Evolutionary conservation across 2,113 vertebrate genomes (phyloP), one percentile per base, ranked within the genome.

Genomic region (Menura novaehollandiae): DNA sequence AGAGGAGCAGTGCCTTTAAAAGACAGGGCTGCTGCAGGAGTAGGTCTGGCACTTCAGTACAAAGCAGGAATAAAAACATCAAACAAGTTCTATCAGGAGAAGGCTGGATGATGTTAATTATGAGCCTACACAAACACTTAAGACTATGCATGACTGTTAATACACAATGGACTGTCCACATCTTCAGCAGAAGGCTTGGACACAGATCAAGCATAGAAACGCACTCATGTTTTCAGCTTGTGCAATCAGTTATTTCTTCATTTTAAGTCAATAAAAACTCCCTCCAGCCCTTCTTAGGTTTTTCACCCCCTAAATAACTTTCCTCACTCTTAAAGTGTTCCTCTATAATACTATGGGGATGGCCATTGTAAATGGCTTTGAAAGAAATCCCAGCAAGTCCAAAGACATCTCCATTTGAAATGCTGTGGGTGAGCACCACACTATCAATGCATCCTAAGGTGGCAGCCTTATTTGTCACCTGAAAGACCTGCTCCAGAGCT

Each of bases 11-110:
- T 20, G 10, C 66, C 85, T 88, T 85, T 62, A 90, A 88, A 79
- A 73, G 32, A n/a, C 32, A 77, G 51, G 47, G 30, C 43, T 21
- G 8, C 27, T 81, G n/a, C 39, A 74, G 59, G 28, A 66, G 44
- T n/a, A 53, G 23, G 23, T 44, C 44, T 88, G 72, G 23, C 55
- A 77, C 21, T 85, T 37, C 60, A 32, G 27, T n/a, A 33, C 46
- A 67, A 64, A 58, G 51, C 39, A 89, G 56, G 47, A 88, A 83
- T 33, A 80, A 71, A 88, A 92, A 15, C 20, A 55, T 73, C 20
- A 18, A 83, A 69, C 82, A 80, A 74, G 72, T 81, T 92, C 59
- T 73, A 49, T 93, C 93, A 91, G 39, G 78, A 93, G 67, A 95
- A 94, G 32, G 30, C 67, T 94, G 41, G 88, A 86, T 94, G 49